Conservation (phyloP, 2,888 invertebrate genomes). For the Athrips mouffetella region DNA sequence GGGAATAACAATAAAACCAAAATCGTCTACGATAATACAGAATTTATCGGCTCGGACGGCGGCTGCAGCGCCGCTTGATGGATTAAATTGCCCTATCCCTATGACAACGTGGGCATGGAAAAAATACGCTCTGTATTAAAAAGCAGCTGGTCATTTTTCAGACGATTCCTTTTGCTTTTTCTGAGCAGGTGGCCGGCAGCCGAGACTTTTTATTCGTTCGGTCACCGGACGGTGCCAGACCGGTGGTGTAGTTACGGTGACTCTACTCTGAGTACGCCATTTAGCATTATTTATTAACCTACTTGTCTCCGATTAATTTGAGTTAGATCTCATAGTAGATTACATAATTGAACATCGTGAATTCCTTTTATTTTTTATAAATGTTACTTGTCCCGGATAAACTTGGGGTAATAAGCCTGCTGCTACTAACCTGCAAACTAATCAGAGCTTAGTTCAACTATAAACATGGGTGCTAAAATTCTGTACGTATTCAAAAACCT, state of each 20-base stretch:
- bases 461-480: no score
- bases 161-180: slow-evolving; percentile 74
- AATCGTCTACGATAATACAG: slow-evolving; percentile 69
- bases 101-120: slow-evolving; percentile 77
- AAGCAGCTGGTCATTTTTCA: slow-evolving; percentile 79
- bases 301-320: slow-evolving; percentile 65
- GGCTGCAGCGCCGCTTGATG: slow-evolving; percentile 67
- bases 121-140: slow-evolving; percentile 75
- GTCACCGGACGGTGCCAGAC: slow-evolving; percentile 20
- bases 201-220: slow-evolving; percentile 36
- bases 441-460: no score
- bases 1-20: slow-evolving; percentile 69
- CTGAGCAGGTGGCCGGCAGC: slow-evolving; percentile 53
- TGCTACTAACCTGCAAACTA: no score
- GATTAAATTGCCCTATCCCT: slow-evolving; percentile 78
- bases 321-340: slow-evolving; percentile 56
- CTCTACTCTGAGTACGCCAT: slow-evolving; percentile 48
- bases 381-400: no score
- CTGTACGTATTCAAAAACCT: no score
- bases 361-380: no score
- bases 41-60: slow-evolving; percentile 71
- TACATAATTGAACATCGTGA: no score
- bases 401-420: no score
- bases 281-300: slow-evolving; percentile 55
- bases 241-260: slow-evolving; percentile 46